Evolutionary conservation across 2,888 invertebrate species (phyloP).

Genomic region (Mystacides longicornis): DNA sequence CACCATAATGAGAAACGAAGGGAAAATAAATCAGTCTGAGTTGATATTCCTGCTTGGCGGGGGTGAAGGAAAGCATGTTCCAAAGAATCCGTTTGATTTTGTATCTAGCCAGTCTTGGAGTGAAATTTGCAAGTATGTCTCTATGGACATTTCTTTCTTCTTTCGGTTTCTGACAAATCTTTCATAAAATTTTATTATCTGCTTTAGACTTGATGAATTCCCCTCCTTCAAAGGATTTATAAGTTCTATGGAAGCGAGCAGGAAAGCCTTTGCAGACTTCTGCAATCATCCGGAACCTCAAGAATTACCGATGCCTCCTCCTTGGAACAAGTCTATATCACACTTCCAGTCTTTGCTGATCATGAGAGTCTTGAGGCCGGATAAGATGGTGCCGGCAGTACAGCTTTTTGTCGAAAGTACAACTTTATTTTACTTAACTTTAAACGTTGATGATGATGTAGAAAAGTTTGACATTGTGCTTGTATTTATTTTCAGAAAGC

Average conservation of each 20-base stretch:
- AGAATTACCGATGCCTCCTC: constrained; percentile 55
- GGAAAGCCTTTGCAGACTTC: constrained; percentile 61
- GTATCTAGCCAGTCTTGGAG: constrained; percentile 41
- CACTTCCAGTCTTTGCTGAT: constrained; percentile 71
- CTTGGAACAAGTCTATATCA: constrained; percentile 57
- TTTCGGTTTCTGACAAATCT: not conserved
- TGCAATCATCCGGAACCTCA: constrained; percentile 76
- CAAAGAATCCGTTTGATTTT: constrained; percentile 38
- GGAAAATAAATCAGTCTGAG: constrained; percentile 54
- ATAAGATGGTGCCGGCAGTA: constrained; percentile 78
- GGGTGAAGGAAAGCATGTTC: constrained; percentile 45
- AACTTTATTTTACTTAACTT: constrained; percentile 11
- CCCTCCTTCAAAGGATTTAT: constrained; percentile 53
- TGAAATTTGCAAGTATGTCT: constrained; percentile 39
- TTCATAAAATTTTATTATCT: not conserved
- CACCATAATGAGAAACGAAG: constrained; percentile 59
- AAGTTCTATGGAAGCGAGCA: constrained; percentile 49
- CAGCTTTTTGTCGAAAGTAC: constrained; percentile 61
- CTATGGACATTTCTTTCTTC: not conserved
- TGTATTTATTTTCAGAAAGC: constrained; percentile 40
- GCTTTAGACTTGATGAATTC: constrained; percentile 41
- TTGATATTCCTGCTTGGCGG: constrained; percentile 87
- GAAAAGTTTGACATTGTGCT: not conserved
- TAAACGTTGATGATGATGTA: not conserved
- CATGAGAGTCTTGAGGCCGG: constrained; percentile 74